Evolutionary conservation across 2,113 vertebrate genomes (phyloP).

Genomic region (Rhinolophus ferrumequinum): DNA sequence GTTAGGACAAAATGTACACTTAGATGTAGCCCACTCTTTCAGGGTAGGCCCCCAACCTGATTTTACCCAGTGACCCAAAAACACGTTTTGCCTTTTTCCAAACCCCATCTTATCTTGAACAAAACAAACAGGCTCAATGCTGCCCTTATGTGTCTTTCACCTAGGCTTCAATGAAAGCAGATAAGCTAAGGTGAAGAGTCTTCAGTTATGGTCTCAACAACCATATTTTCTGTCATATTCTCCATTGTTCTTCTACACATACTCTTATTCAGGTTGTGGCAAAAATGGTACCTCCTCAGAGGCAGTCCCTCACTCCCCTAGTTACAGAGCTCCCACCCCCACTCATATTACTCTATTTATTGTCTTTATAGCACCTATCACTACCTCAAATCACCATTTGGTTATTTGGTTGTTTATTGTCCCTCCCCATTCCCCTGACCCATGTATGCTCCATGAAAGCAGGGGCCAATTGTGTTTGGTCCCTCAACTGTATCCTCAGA

Average conservation of each 20-base stretch:
- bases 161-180: background rate
- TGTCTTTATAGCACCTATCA: background rate
- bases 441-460: background rate
- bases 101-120: background rate
- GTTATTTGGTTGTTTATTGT: background rate
- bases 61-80: slow-evolving; percentile 41
- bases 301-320: background rate
- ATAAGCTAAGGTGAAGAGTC: background rate
- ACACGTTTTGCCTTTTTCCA: slow-evolving; percentile 21
- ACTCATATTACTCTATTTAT: background rate
- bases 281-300: slow-evolving; percentile 28
- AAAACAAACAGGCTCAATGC: background rate
- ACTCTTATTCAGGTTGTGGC: background rate
- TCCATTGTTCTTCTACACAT: background rate
- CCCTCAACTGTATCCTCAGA: background rate
- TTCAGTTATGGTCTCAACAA: background rate
- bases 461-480: background rate
- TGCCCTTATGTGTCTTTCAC: background rate
- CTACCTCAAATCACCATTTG: background rate
- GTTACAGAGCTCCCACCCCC: background rate
- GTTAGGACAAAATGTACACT: background rate
- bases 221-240: background rate
- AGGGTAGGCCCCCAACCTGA: background rate
- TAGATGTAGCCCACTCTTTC: background rate
- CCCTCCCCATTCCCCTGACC: background rate